These are phyloP conservation scores for Tenthredo amoena DNA, from an alignment of 2,888 invertebrate species.

Conservation along the genomic window DNA sequence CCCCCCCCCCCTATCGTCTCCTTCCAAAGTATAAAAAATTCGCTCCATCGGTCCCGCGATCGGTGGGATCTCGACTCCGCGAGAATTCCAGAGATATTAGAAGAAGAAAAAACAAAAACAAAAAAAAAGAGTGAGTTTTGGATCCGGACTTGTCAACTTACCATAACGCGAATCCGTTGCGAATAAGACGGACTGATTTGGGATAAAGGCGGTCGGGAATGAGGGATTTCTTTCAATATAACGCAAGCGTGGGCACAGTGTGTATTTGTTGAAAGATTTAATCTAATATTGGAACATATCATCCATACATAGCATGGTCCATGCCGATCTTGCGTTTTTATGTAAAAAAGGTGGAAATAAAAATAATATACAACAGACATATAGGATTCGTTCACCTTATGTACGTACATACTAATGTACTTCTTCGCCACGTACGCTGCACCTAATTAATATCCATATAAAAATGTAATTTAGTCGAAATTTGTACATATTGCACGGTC, in stretches of 20 bases:
- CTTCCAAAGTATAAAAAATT: no score
- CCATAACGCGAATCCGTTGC: no score
- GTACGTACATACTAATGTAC: constrained; percentile 39
- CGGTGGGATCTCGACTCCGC: no score
- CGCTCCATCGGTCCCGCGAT: no score
- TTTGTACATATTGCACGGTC: constrained; percentile 75
- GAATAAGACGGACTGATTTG: background rate
- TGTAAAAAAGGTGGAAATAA: constrained; percentile 75
- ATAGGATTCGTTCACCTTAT: constrained; percentile 58
- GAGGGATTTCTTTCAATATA: background rate
- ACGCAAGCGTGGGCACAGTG: constrained; percentile 29
- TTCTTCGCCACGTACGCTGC: constrained; percentile 59
- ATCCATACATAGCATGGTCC: constrained; percentile 76
- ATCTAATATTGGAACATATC: constrained; percentile 76
- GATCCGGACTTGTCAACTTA: no score
- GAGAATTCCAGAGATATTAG: no score
- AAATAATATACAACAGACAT: constrained; percentile 76
- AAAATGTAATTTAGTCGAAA: constrained; percentile 71
- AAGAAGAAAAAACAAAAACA: no score
- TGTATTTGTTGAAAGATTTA: constrained; percentile 76
- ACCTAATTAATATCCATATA: constrained; percentile 66
- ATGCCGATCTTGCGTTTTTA: constrained; percentile 72
- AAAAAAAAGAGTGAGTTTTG: no score
- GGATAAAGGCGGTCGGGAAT: background rate
- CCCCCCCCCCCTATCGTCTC: no score